Base-by-base conservation (phyloP, 2,113 vertebrate genomes). In the Esox niger region DNA sequence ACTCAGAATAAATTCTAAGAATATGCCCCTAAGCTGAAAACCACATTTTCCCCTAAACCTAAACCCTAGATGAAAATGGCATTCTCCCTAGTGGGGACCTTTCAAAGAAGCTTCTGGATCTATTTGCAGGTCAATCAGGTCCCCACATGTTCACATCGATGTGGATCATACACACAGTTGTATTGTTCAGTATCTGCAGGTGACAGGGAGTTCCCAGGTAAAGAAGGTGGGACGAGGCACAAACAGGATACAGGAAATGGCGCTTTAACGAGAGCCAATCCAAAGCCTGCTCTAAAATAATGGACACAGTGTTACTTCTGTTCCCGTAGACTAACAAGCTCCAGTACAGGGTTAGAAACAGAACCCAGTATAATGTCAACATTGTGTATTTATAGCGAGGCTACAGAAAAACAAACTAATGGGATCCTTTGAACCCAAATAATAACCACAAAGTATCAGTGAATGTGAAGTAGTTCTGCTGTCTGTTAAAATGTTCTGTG, bases 181-280 rank as follows among this genome's bases (percentile, higher is more conserved):
- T 59, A 20, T 52, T 47, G 64, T 54, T 57, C 64, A 62, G 63
- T 68, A 62, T 73, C 32, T 70, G 66, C 17, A 38, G 29, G 61
- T 63, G 76, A 64, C 13, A 47, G 74, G 71, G 84, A 80, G 85
- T 86, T 76, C 81, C 75, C 74, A 82, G 82, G 83, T 79, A 54
- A 33, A 78, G 71, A 60, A 80, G 87, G 82, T 80, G 78, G 71
- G 74, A 35, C 71, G 64, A 67, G 81, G 46, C 62, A 69, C 67
- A 86, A 87, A 84, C 82, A 87, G 83, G 79, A 87, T 63, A 69
- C 80, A 83, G 87, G 82, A 89, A 88, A 86, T 84, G 59, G 71
- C 61, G 65, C 23, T 64, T 75, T 77, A 62, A 81, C 74, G 62
- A 2, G 62, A 56, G 20, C 74, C 69, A 78, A 73, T 80, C 73